Evolutionary conservation across 2,797 vertebrate genomes (phyloP), one percentile per base, ranked within the genome.

Genomic region (Neosilurus mollespiculum): DNA sequence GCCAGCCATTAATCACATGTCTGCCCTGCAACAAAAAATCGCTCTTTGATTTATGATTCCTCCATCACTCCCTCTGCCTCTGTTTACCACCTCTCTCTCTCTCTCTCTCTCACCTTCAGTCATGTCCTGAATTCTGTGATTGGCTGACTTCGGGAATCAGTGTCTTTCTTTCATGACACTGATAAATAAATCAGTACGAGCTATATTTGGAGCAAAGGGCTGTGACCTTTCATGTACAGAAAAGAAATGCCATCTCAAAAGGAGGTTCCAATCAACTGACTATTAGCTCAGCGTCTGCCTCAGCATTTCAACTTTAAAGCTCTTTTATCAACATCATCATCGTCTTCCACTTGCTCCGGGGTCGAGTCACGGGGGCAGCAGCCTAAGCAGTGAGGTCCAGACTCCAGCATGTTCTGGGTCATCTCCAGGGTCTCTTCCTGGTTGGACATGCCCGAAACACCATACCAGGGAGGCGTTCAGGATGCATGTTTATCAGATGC

Each of bases 1-100:
- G 88, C 83, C 87, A 89, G 91, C 91, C 94, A 95, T 95, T 95
- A 93, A 94, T 95, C 94, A 94, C 90, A 88, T 81, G 69, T 88
- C 90, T 89, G 88, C 90, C 84, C 90, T 54, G 75, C 88, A 91
- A 90, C 90, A 91, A 91, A 93, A 93, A 94, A 93, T 93, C 91
- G 90, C 91, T 88, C 87, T 87, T 85, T 94, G 94, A 95, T 95
- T 94, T 94, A 95, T 94, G 90, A 92, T 90, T 87, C 83, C 87
- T 90, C 85, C 22, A 71, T 91, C 85, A 89, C 72, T 65, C 37
- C 10, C 73, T 88, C 22, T 71, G 72, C 3, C 56, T 82, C 54
- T 81, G 61, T 73, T 78, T 51, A 51, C 78, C 43, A 70, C 15
- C 22, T 61, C 37, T 43, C 37, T 43, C 37, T 76, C 24, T 85